Conservation (phyloP, 2,113 vertebrate species). For the Cyprinodon tularosa region DNA sequence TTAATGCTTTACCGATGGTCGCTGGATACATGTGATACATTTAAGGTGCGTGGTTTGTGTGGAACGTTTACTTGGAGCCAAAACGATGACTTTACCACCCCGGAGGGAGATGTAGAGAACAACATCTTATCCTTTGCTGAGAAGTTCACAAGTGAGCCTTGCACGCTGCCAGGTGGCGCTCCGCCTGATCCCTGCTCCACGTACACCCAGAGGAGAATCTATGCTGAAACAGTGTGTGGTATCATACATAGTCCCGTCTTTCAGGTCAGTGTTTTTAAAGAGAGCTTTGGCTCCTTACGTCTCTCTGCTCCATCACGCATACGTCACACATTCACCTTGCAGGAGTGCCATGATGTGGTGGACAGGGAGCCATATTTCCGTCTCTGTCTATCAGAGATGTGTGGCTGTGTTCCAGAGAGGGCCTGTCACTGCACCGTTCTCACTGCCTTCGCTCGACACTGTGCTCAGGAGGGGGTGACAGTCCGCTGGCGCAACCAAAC, state of each 20-base stretch:
- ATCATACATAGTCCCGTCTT: constrained; percentile 79
- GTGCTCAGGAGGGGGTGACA: constrained; percentile 80
- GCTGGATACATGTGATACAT: not conserved
- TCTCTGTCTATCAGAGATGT: constrained; percentile 82
- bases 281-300: not conserved
- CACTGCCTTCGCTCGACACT: constrained; percentile 82
- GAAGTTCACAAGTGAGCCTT: constrained; percentile 81
- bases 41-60: constrained; percentile 89
- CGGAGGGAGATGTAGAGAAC: constrained; percentile 86
- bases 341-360: constrained; percentile 86
- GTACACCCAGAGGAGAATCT: constrained; percentile 75
- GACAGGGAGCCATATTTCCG: constrained; percentile 81
- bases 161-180: constrained; percentile 37
- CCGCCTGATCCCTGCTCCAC: constrained; percentile 75
- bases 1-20: not conserved
- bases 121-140: constrained; percentile 77
- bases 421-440: constrained; percentile 84
- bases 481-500: constrained; percentile 85
- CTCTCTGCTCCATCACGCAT: not conserved
- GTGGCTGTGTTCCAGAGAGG: constrained; percentile 69
- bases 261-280: constrained; percentile 76
- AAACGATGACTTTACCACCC: constrained; percentile 90
- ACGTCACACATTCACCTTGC: not conserved
- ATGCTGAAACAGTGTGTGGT: constrained; percentile 81
- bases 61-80: constrained; percentile 91